A percentile compares a stretch with the other conserved stretches of the same genome.
Evolutionary conservation across 2,888 invertebrate genomes (phyloP).

Genomic region (Zhuqinia jingwanae): DNA sequence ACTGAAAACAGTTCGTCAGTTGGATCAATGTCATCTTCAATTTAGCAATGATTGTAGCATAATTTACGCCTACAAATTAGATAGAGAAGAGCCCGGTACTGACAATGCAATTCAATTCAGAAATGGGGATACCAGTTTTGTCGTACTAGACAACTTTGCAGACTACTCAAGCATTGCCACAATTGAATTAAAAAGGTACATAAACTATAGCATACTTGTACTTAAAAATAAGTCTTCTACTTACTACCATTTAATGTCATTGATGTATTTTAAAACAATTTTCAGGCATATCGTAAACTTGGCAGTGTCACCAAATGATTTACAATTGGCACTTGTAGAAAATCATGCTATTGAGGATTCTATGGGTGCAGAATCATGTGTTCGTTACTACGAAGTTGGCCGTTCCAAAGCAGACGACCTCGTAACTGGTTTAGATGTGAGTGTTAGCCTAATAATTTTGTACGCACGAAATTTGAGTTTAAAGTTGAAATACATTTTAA

Average conservation of each 20-base stretch:
- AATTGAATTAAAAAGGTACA: slow-evolving; percentile 76
- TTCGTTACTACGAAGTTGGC: slow-evolving; percentile 96
- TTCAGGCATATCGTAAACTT: slow-evolving; percentile 68
- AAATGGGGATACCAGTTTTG: slow-evolving; percentile 93
- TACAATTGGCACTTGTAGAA: slow-evolving; percentile 94
- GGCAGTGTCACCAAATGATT: slow-evolving; percentile 74
- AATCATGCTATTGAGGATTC: slow-evolving; percentile 87
- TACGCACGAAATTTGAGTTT: neutral
- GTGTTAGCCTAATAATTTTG: neutral
- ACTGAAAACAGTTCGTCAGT: slow-evolving; percentile 94
- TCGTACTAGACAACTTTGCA: slow-evolving; percentile 96
- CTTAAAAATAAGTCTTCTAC: too few relatives aligned
- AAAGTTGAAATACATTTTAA: neutral
- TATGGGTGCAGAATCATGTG: slow-evolving; percentile 92
- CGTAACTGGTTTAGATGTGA: slow-evolving; percentile 81
- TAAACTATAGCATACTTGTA: too few relatives aligned
- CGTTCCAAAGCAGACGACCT: slow-evolving; percentile 93
- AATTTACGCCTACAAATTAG: slow-evolving; percentile 92
- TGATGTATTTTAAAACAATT: slow-evolving; percentile 25
- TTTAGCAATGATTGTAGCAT: slow-evolving; percentile 94
- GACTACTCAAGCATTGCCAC: slow-evolving; percentile 93
- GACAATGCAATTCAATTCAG: slow-evolving; percentile 56
- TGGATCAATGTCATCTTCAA: slow-evolving; percentile 94
- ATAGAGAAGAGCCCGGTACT: slow-evolving; percentile 84
- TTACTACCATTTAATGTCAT: too few relatives aligned